Conservation (phyloP, 2,113 vertebrate species). For the Rutilus rutilus region DNA sequence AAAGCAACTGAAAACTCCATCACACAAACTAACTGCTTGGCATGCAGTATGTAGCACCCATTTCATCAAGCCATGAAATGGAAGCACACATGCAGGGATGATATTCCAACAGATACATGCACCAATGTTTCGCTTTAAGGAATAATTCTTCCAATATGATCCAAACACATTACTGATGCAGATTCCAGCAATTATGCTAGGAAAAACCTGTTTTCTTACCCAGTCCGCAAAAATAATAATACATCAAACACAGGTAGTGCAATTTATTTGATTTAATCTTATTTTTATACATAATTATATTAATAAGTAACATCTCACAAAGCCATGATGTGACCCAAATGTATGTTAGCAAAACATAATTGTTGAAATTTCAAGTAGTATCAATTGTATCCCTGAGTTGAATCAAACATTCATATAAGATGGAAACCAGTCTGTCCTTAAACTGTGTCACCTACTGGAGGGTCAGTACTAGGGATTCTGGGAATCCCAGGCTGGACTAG, state of each 20-base stretch:
- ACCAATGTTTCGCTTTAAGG: not conserved
- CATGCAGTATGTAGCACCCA: slow-evolving; percentile 14
- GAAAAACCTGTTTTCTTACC: not conserved
- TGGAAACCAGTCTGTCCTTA: slow-evolving; percentile 61
- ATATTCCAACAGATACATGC: slow-evolving; percentile 13
- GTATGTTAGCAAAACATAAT: not conserved
- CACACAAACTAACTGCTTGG: not conserved
- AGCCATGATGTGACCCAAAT: not conserved
- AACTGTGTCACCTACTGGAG: slow-evolving; percentile 51
- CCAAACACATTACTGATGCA: not conserved
- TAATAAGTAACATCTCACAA: not conserved
- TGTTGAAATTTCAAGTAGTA: not conserved
- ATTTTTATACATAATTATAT: not conserved
- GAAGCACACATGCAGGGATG: slow-evolving; percentile 5
- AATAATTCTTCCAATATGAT: slow-evolving; percentile 2
- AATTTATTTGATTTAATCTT: not conserved
- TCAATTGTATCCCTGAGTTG: slow-evolving; percentile 53
- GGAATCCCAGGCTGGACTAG: slow-evolving; percentile 1
- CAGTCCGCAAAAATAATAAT: not conserved
- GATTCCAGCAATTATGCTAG: not conserved
- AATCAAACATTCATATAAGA: slow-evolving; percentile 2
- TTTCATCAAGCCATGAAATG: slow-evolving; percentile 20
- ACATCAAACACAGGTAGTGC: not conserved
- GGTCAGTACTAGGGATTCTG: slow-evolving; percentile 37
- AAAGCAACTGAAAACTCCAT: slow-evolving; percentile 2